A percentile compares a stretch with the other conserved stretches of the same genome.
Conservation (phyloP, 2,888 invertebrate species). For the Drosophila colorata region DNA sequence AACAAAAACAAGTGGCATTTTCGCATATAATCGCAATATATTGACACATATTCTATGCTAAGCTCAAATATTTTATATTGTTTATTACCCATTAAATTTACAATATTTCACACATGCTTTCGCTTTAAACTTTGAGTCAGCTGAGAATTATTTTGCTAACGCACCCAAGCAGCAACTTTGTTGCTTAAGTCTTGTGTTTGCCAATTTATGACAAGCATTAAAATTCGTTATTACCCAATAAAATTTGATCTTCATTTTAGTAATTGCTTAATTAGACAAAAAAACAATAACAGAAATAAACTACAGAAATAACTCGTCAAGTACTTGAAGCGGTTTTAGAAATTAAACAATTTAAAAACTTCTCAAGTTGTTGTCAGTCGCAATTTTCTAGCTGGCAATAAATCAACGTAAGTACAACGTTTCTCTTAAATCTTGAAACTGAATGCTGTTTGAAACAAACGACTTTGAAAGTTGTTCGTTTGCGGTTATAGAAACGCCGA, state of each 20-base stretch:
- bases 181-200: conserved; percentile 44
- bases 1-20: conserved; percentile 44
- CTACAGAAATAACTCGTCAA: no score
- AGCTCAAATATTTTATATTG: conserved; percentile 9
- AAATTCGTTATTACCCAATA: conserved; percentile 17
- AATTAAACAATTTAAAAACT: conserved; percentile 20
- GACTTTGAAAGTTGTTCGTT: conserved; percentile 22
- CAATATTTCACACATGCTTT: conserved; percentile 20
- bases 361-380: conserved; percentile 18
- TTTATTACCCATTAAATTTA: conserved; percentile 14
- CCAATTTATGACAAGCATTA: conserved; percentile 27
- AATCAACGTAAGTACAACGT: conserved; percentile 44
- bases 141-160: conserved; percentile 1
- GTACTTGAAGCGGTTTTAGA: conserved; percentile 6
- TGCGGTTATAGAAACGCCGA: conserved; percentile 27
- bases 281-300: conserved; percentile 2
- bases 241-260: conserved; percentile 25
- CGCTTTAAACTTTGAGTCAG: neutral
- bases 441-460: conserved; percentile 32
- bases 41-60: conserved; percentile 9
- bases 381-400: conserved; percentile 28
- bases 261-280: conserved; percentile 19
- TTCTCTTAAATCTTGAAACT: conserved; percentile 37
- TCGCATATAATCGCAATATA: conserved; percentile 20
- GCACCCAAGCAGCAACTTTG: conserved; percentile 33